Evolutionary conservation across 2,888 invertebrate species (phyloP).

Genomic region (Chalcosyrphus nemorum): DNA sequence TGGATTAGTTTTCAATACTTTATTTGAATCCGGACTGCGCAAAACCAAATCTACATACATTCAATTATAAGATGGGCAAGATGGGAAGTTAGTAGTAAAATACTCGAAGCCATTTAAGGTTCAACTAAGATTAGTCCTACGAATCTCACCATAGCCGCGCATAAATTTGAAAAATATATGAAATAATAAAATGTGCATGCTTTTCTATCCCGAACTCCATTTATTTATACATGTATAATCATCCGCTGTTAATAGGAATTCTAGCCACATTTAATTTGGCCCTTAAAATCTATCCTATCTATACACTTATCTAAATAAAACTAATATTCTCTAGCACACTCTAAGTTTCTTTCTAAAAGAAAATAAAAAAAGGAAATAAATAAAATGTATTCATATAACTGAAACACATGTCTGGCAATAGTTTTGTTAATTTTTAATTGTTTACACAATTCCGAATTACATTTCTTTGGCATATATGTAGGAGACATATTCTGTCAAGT

Average conservation of each 20-base stretch:
- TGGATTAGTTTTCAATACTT: too few species aligned
- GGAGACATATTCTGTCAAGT: conserved; percentile 44
- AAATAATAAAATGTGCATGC: neutral
- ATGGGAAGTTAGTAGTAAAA: too few species aligned
- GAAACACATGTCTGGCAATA: conserved; percentile 39
- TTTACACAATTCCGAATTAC: conserved; percentile 57
- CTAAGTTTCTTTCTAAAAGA: neutral
- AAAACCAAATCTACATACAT: too few species aligned
- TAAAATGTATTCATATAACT: conserved; percentile 7
- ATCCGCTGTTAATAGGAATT: neutral
- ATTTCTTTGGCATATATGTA: conserved; percentile 47
- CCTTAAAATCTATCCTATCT: conserved; percentile 61
- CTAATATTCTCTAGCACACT: neutral
- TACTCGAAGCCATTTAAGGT: too few species aligned
- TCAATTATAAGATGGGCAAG: too few species aligned
- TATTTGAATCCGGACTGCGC: too few species aligned
- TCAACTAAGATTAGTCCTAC: too few species aligned
- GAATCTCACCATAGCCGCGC: too few species aligned
- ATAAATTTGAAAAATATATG: conserved; percentile 4
- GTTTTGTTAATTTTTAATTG: neutral
- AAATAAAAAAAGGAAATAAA: neutral
- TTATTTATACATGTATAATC: neutral
- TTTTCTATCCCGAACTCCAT: neutral
- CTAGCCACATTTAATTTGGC: conserved; percentile 27
- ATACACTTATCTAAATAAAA: conserved; percentile 31